Evolutionary conservation across 2,113 vertebrate genomes (phyloP), one percentile per base, ranked within the genome.

Genomic region (Gambusia holbrooki): DNA sequence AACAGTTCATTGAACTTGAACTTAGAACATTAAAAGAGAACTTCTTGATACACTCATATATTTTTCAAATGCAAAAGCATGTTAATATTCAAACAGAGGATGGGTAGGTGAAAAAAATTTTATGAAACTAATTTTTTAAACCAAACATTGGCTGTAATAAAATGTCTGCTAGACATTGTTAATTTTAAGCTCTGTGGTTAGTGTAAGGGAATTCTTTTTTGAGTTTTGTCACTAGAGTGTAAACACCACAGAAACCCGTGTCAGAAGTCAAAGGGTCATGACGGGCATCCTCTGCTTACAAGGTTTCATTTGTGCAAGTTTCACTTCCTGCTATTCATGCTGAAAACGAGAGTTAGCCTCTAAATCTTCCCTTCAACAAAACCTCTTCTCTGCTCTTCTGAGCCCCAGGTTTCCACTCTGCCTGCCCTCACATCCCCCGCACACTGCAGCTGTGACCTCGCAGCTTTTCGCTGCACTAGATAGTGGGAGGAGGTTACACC

Each of bases 401-500:
- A 81, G 84, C 84, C 60, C 87, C 76, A 83, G 79, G 81, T 83
- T 88, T 85, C 82, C 86, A 84, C 76, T 79, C 83, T 6, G 76
- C 72, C 78, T 86, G 84, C 71, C 77, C 82, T 75, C 69, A 85
- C 81, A 88, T 86, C 86, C 76, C 87, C 74, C 89, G 85, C 90
- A 78, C 60, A 85, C 91, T 62, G 37, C 63, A 92, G 87, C 90
- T 91, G 86, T 87, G 89, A 90, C 91, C 92, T 89, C 86, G 69
- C 84, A 89, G 80, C 80, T 86, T 84, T 80, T 45, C 42, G 81
- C 72, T 85, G 83, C 87, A 80, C 73, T 8, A 51, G 84, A 76
- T 83, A 82, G 84, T 88, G 84, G 81, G 87, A 88, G 86, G 87
- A 88, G 72, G 86, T 83, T 81, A 82, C 77, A 70, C 7, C 5